Base-by-base conservation (phyloP, 2,797 vertebrate genomes). In the Melanotaenia parkinsoni region DNA sequence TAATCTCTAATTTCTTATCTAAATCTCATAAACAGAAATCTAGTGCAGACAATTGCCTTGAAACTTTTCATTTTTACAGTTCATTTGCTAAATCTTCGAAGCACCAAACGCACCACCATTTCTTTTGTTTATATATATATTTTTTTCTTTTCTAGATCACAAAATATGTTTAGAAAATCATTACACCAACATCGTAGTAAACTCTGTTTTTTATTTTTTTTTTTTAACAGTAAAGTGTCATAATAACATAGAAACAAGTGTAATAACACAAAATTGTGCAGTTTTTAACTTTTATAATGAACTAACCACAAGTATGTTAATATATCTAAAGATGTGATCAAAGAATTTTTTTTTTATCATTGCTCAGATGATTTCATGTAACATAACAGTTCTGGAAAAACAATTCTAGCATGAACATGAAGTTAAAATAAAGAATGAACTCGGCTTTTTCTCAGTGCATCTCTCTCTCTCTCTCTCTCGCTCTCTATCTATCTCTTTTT, bases 171-270 rank as follows among this genome's bases (percentile, higher is more conserved):
- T 64, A 32, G 50, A 64, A 72, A 70, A 35, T 38, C 50, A 66
- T 75, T 67, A 59, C 35, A 28, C 26, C 54, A 72, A 74, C 28
- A 28, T 74, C 51, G 66, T 82, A 43, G 0, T 61, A 58, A 81
- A 77, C 71, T 16, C 14, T 50, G 43, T 35, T 65, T 58, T 2
- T 33, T 32, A n/a, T n/a, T 5, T 5, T n/a, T 28, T 14, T 16
- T 5, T 18, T 43, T 10, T 18, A 3, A 4, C 40, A 18, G 18
- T 26, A 53, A 26, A 26, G 24, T 26, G 24, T 54, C 4, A 7
- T 16, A 30, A 56, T 16, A 5, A 22, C 50, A 20, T 45, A 12
- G 3, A 54, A 54, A 26, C 12, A 54, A 24, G 0, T 30, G 16
- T 9, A 57, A 16, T 57, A 57, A 20, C 26, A 12, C 12, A 30